Conservation (phyloP, 1,140 invertebrate genomes). For the Drosophila auraria region DNA sequence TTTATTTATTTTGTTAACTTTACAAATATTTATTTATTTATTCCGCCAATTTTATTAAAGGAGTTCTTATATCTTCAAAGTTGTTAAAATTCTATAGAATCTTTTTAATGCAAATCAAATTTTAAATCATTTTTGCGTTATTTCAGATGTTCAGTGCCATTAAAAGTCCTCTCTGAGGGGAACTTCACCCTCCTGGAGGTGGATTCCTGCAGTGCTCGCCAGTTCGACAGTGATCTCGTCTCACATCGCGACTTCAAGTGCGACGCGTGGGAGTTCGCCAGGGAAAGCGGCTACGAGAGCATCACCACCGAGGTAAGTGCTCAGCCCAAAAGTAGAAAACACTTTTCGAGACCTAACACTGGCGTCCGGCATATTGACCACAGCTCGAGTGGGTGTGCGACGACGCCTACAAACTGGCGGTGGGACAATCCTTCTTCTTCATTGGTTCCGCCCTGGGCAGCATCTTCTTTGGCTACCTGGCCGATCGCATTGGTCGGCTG, state of each 20-base stretch:
- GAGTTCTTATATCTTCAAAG: too few species aligned
- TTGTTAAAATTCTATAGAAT: too few species aligned
- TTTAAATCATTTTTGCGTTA: background rate
- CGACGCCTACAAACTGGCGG: slow-evolving; percentile 86
- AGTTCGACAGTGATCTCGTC: background rate
- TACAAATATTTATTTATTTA: background rate
- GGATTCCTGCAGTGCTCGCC: slow-evolving; percentile 13
- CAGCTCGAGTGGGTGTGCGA: slow-evolving; percentile 88
- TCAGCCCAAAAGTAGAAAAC: slow-evolving; percentile 56
- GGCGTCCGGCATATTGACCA: slow-evolving; percentile 32
- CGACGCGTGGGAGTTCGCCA: slow-evolving; percentile 85
- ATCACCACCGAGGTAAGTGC: slow-evolving; percentile 86
- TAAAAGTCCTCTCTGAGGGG: background rate
- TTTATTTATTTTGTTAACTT: background rate
- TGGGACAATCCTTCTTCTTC: slow-evolving; percentile 88
- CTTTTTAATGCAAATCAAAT: too few species aligned
- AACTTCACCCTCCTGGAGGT: background rate
- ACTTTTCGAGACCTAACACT: slow-evolving; percentile 29
- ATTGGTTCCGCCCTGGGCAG: slow-evolving; percentile 87
- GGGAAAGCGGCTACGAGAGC: slow-evolving; percentile 85
- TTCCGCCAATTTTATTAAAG: too few species aligned
- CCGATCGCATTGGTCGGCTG: slow-evolving; percentile 87
- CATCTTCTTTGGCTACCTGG: slow-evolving; percentile 86
- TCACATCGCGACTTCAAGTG: slow-evolving; percentile 59
- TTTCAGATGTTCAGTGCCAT: slow-evolving; percentile 25